Percentiles rank a stretch among this genome's conserved stretches.
Evolutionary conservation across 2,888 invertebrate genomes (phyloP).

Genomic region (Tortrix viridana): DNA sequence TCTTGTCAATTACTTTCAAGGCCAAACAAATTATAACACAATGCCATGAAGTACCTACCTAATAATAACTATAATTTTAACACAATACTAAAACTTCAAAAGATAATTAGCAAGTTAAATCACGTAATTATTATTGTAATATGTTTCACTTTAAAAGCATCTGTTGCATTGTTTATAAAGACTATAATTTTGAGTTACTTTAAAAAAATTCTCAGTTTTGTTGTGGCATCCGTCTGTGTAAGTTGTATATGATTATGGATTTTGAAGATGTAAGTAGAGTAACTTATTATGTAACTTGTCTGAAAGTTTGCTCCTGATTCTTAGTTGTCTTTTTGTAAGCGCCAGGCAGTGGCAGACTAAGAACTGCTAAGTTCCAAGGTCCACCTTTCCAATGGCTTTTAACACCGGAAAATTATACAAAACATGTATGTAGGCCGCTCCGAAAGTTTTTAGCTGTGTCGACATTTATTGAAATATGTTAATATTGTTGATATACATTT

Average conservation of each 20-base stretch:
- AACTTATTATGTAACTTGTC: no score
- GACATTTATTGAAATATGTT: no score
- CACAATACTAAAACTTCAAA: background rate
- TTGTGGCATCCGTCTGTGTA: background rate
- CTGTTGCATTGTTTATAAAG: constrained; percentile 16
- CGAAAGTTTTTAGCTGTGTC: no score
- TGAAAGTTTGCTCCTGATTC: no score
- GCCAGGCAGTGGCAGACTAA: no score
- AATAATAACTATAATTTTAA: constrained; percentile 4
- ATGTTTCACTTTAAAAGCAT: background rate
- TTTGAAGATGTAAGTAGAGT: constrained; percentile 25
- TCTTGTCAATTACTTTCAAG: constrained; percentile 15
- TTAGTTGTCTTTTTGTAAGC: no score
- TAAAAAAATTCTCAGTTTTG: background rate
- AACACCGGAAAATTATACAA: no score
- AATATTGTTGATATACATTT: no score
- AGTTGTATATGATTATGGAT: constrained; percentile 16
- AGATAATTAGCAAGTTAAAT: background rate
- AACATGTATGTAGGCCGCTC: no score
- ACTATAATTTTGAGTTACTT: constrained; percentile 2
- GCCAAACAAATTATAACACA: constrained; percentile 11
- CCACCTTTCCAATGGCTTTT: no score
- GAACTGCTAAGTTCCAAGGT: no score
- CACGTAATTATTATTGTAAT: constrained; percentile 1
- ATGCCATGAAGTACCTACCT: constrained; percentile 1